Percentiles rank a stretch among this genome's conserved stretches.
phyloP scores from a whole-genome alignment of 2,113 vertebrate genomes.

The Hippocampus comes region DNA sequence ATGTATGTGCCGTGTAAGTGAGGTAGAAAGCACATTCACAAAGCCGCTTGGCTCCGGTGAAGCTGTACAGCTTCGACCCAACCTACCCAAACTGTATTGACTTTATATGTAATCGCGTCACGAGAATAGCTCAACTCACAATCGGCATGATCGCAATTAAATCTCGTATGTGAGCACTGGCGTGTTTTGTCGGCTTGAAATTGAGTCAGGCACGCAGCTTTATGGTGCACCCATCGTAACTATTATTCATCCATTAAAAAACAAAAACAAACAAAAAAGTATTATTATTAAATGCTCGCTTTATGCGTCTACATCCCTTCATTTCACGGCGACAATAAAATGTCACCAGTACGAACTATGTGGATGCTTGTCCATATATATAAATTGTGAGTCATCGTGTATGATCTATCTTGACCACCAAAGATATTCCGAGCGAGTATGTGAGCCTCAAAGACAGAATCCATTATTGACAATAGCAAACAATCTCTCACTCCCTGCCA shows the following conservation, averaged over 20 bases:
- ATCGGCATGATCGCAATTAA: no score
- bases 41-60: no score
- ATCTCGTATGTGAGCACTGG: neutral
- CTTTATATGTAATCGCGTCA: no score
- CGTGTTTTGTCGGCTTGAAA: neutral
- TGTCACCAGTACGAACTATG: slow-evolving; percentile 23
- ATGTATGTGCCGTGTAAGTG: no score
- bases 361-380: slow-evolving; percentile 27
- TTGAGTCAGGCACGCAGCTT: neutral
- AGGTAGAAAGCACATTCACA: no score
- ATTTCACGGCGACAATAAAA: slow-evolving; percentile 13
- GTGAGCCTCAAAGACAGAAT: slow-evolving; percentile 45
- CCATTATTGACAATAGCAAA: slow-evolving; percentile 69
- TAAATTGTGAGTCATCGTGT: neutral
- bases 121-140: no score
- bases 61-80: no score
- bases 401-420: neutral
- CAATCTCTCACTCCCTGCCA: slow-evolving; percentile 60
- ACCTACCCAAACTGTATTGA: no score
- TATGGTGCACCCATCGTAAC: neutral
- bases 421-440: slow-evolving; percentile 25
- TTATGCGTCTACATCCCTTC: neutral
- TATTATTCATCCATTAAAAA: neutral
- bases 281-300: neutral
- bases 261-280: neutral